Percentiles rank a stretch among this genome's conserved stretches.
Evolutionary conservation across 2,888 invertebrate species (phyloP).

Genomic region (Cryptus armator): DNA sequence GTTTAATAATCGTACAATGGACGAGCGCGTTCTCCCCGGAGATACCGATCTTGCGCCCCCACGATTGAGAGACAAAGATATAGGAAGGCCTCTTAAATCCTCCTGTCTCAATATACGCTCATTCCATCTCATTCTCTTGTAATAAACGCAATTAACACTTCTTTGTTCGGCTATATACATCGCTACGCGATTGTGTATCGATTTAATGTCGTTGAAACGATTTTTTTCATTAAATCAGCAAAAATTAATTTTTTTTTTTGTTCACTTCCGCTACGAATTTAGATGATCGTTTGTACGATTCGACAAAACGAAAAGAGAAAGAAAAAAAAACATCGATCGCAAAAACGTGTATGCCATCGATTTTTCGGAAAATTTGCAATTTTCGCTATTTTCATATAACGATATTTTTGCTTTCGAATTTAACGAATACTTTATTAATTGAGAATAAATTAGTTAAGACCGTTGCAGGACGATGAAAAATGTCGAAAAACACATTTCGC

Average conservation of each 20-base stretch:
- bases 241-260: not conserved
- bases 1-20: conserved; percentile 84
- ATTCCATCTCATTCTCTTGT: conserved; percentile 68
- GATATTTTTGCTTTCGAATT: too few relatives aligned
- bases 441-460: too few relatives aligned
- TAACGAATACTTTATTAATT: too few relatives aligned
- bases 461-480: too few relatives aligned
- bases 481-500: too few relatives aligned
- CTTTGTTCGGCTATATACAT: conserved; percentile 74
- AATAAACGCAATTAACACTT: conserved; percentile 84
- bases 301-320: too few relatives aligned
- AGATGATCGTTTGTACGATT: not conserved
- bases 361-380: too few relatives aligned
- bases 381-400: too few relatives aligned
- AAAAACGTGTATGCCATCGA: too few relatives aligned
- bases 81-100: conserved; percentile 17
- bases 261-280: not conserved
- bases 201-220: not conserved
- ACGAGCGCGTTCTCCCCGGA: conserved; percentile 55
- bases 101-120: conserved; percentile 9
- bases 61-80: conserved; percentile 50
- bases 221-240: not conserved
- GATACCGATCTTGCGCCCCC: conserved; percentile 60
- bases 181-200: conserved; percentile 23
- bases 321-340: too few relatives aligned